Percentiles rank a stretch among this genome's conserved stretches.
phyloP scores from a whole-genome alignment of 2,113 vertebrate species.

The Barnardius zonarius region DNA sequence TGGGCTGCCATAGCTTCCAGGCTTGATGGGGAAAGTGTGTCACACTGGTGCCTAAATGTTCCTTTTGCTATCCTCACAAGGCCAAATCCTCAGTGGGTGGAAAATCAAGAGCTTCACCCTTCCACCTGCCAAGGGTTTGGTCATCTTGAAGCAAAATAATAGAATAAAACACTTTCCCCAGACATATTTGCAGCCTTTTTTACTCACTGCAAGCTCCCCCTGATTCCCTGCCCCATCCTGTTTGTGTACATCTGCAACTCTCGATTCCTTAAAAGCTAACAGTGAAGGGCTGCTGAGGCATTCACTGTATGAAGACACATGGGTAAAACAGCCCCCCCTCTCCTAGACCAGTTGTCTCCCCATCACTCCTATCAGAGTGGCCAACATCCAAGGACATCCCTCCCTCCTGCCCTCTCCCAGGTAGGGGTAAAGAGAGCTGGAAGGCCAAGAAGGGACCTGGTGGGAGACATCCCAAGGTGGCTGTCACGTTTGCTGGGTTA shows the following conservation, averaged over 20 bases:
- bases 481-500: not conserved
- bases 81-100: not conserved
- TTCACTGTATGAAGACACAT: fast-evolving
- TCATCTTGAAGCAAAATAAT: not conserved
- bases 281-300: not conserved
- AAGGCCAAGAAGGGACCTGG: not conserved
- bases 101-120: not conserved
- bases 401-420: not conserved
- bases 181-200: fast-evolving
- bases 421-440: fast-evolving
- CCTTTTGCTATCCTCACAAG: not conserved
- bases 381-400: not conserved
- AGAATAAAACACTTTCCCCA: fast-evolving
- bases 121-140: not conserved
- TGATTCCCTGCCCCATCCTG: not conserved
- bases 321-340: not conserved
- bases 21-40: not conserved
- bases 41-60: not conserved
- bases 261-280: not conserved
- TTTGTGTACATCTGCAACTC: not conserved
- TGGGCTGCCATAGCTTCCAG: not conserved
- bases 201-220: not conserved
- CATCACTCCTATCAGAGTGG: fast-evolving
- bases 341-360: not conserved
- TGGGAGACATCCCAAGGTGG: no score